Evolutionary conservation across 2,113 vertebrate species (phyloP).

Genomic region (Rhinopithecus roxellana): DNA sequence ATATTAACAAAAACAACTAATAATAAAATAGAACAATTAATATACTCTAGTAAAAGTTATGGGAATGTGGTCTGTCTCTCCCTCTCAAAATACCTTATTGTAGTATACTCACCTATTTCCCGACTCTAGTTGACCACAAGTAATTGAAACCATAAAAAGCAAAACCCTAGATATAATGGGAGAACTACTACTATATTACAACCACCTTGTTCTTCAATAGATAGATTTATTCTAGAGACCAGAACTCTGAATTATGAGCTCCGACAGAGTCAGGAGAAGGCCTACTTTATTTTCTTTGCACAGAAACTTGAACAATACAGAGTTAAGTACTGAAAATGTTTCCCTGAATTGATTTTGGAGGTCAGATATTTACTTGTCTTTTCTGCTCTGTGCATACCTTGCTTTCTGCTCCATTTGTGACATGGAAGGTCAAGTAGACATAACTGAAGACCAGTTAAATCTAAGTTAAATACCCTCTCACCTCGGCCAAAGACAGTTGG

Average conservation of each 20-base stretch:
- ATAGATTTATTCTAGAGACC: neutral
- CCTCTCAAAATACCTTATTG: neutral
- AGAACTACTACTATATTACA: neutral
- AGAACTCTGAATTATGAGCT: neutral
- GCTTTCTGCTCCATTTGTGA: neutral
- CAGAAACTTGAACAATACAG: neutral
- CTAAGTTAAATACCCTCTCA: neutral
- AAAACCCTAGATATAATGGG: neutral
- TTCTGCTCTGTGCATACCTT: neutral
- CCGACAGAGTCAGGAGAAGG: neutral
- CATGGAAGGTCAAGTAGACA: neutral
- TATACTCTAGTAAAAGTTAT: neutral
- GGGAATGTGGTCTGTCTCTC: neutral
- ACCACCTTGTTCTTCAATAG: neutral
- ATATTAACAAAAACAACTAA: neutral
- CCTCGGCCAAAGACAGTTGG: neutral
- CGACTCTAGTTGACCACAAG: neutral
- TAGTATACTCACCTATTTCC: neutral
- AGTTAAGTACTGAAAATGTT: neutral
- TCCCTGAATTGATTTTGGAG: neutral
- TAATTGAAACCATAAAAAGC: neutral
- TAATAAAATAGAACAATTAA: neutral
- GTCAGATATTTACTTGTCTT: neutral
- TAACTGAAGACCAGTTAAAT: neutral
- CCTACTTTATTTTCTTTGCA: neutral